Evolutionary conservation across 2,113 vertebrate species (phyloP).

Genomic region (Pseudorectes ferrugineus): DNA sequence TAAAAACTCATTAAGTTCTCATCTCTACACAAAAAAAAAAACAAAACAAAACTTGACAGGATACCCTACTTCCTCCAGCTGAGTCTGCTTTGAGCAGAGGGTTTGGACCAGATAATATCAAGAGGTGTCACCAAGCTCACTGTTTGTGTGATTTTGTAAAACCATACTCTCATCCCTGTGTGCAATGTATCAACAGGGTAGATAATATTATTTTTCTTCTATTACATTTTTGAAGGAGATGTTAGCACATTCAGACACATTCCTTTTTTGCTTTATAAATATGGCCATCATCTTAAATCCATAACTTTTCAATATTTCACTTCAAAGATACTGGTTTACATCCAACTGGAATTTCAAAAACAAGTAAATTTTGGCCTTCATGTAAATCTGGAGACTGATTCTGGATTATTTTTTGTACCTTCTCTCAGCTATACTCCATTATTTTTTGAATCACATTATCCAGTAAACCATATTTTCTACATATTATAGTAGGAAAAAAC

Average conservation of each 20-base stretch:
- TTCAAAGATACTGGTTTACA: not conserved
- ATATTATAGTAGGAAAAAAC: not conserved
- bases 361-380: not conserved
- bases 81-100: not conserved
- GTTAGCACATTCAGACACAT: not conserved
- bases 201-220: not conserved
- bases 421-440: not conserved
- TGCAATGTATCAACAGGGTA: fast-evolving
- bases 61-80: fast-evolving
- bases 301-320: not conserved
- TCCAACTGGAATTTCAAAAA: not conserved
- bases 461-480: not conserved
- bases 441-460: not conserved
- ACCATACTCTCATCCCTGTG: not conserved
- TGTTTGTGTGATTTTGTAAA: not conserved
- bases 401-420: not conserved
- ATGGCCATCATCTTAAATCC: not conserved
- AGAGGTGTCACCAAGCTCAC: not conserved
- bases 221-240: not conserved
- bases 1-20: not conserved
- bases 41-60: not conserved
- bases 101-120: not conserved
- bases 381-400: not conserved
- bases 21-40: not conserved
- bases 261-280: not conserved